Conservation (phyloP, 2,113 vertebrate species). For the Sturnus vulgaris region DNA sequence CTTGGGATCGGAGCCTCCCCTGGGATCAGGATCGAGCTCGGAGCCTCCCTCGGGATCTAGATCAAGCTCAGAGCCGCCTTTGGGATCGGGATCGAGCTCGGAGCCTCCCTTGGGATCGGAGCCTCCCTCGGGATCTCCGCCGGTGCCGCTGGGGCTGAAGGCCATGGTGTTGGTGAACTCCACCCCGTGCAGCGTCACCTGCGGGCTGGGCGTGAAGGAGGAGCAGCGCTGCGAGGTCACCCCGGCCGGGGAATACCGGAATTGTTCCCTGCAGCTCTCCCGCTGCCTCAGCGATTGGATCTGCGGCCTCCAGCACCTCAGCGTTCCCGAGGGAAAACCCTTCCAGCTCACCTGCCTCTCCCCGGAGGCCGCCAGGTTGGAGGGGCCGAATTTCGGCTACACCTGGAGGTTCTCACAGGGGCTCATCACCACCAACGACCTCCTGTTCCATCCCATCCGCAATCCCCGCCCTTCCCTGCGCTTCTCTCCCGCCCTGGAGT, state of each 20-base stretch:
- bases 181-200: conserved; percentile 83
- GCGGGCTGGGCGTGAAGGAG: conserved; percentile 80
- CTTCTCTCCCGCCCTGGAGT: conserved; percentile 71
- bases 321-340: conserved; percentile 39
- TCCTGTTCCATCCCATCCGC: conserved; percentile 67
- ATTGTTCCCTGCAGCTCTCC: conserved; percentile 52
- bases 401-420: conserved; percentile 80
- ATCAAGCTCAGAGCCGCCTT: too few relatives aligned
- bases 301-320: conserved; percentile 80
- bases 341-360: conserved; percentile 79
- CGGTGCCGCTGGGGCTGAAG: conserved; percentile 23
- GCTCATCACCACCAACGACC: conserved; percentile 78
- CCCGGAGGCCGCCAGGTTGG: conserved; percentile 17
- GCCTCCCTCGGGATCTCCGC: too few relatives aligned
- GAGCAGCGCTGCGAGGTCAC: conserved; percentile 75
- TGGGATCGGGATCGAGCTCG: too few relatives aligned
- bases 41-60: too few relatives aligned
- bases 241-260: neutral
- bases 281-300: conserved; percentile 74
- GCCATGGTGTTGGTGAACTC: conserved; percentile 31
- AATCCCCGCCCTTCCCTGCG: conserved; percentile 31
- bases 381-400: conserved; percentile 69
- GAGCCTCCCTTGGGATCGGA: too few relatives aligned
- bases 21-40: too few relatives aligned
- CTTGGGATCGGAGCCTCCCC: neutral